Base-by-base conservation (phyloP, 2,113 vertebrate species). In the Podarcis muralis region DNA sequence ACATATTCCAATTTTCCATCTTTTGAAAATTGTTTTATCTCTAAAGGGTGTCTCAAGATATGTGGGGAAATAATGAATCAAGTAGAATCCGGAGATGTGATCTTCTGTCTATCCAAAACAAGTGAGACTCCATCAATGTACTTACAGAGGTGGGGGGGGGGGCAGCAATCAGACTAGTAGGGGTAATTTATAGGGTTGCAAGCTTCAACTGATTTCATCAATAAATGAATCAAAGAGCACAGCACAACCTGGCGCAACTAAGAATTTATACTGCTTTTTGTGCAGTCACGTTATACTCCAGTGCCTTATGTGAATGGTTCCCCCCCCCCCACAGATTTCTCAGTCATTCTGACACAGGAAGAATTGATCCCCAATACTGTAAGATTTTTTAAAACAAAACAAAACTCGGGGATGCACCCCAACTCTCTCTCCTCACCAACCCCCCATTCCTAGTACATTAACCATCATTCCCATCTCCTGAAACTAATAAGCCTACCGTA, bases 21-120 rank as follows among this genome's bases (percentile, higher is more conserved):
- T 89, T 83, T 72, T 93, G 85, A 94, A 94, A 94, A 92, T 87
- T 86, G 83, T 35, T 90, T 93, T 92, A 91, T 93, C 91, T 87
- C 84, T 82, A 93, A 92, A 92, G 84, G 93, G 88, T 85, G 88
- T 92, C 91, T 95, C 91, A 89, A 93, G 91, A 91, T 30, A 9
- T 53, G 23, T 20, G n/a, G 30, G 57, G 6, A 72, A 84, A 84
- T 84, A 74, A 72, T n/a, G 16, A 32, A 71, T 57, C 5, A 48
- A 30, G 65, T 76, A 6, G 23, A 72, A 94, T 90, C 95, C 90
- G 81, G 90, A 92, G 93, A 91, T 88, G 92, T 91, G 69, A 92
- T 87, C 88, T 91, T 93, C 83, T 86, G 82, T 71, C 78, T 91
- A 40, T 83, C 37, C 79, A 68, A 81, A 90, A 78, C 57, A 76